These are phyloP conservation scores for Drosophila kepulauana DNA, from an alignment of 1,140 invertebrate species.

Conservation along the genomic window DNA sequence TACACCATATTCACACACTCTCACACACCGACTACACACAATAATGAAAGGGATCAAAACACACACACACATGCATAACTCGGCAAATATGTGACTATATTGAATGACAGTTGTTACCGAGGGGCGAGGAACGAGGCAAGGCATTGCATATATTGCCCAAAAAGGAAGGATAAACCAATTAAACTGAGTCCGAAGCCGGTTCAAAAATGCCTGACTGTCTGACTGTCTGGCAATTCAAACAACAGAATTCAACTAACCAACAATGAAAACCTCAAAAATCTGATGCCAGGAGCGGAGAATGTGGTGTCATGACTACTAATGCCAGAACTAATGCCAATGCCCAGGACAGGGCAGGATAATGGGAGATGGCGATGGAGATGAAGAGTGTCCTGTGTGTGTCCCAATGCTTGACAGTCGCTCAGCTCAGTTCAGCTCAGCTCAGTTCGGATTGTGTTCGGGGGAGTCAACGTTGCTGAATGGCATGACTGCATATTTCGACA, in stretches of 20 bases:
- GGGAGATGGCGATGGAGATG: neutral
- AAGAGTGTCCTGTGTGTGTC: neutral
- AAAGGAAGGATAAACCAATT: slow-evolving; percentile 78
- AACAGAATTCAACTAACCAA: slow-evolving; percentile 79
- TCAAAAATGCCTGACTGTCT: slow-evolving; percentile 51
- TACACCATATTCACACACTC: slow-evolving; percentile 49
- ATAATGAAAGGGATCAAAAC: slow-evolving; percentile 59
- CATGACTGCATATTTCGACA: slow-evolving; percentile 77
- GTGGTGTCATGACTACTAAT: slow-evolving; percentile 72
- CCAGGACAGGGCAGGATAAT: neutral
- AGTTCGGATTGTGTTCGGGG: slow-evolving; percentile 5
- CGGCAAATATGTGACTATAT: slow-evolving; percentile 29
- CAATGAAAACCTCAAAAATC: slow-evolving; percentile 82
- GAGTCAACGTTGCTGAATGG: neutral
- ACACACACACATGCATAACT: slow-evolving; percentile 9
- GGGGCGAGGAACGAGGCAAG: neutral
- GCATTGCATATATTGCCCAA: slow-evolving; percentile 32
- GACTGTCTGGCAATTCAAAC: slow-evolving; percentile 74
- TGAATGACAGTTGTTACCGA: slow-evolving; percentile 16
- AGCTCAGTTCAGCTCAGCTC: neutral
- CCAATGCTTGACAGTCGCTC: slow-evolving; percentile 5
- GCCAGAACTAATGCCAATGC: slow-evolving; percentile 7
- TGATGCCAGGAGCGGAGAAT: slow-evolving; percentile 17
- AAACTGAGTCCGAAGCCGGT: slow-evolving; percentile 61
- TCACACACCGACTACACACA: slow-evolving; percentile 27